Evolutionary conservation across 2,797 vertebrate genomes (phyloP).

Genomic region (Macroramphosus scolopax): DNA sequence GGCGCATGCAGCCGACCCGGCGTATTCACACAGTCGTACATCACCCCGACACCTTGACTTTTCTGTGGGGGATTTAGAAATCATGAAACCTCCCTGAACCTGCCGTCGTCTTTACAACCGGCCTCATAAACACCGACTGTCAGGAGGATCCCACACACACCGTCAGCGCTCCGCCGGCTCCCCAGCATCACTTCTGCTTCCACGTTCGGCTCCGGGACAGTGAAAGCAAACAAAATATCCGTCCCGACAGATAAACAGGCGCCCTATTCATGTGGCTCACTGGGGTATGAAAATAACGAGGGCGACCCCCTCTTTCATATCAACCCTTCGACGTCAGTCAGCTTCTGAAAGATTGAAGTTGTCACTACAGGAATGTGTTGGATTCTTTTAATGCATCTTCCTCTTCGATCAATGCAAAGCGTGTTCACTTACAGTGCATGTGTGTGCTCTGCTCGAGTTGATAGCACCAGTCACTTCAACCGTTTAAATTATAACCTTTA

Average conservation of each 20-base stretch:
- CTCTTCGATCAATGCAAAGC: not conserved
- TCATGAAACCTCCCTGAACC: conserved; percentile 26
- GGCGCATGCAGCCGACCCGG: conserved; percentile 26
- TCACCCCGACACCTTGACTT: conserved; percentile 38
- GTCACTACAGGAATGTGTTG: not conserved
- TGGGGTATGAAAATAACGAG: conserved; percentile 79
- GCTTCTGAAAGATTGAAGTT: conserved; percentile 10
- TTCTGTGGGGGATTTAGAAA: conserved; percentile 39
- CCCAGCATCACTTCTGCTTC: conserved; percentile 10
- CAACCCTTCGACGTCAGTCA: conserved; percentile 28
- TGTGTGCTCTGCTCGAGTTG: too few relatives aligned
- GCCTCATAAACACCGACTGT: conserved; percentile 29
- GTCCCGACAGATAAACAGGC: conserved; percentile 43
- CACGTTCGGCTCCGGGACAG: conserved; percentile 15
- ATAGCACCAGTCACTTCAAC: too few relatives aligned
- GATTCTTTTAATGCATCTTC: not conserved
- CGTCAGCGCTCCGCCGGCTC: not conserved
- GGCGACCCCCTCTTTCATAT: conserved; percentile 6
- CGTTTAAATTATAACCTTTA: too few relatives aligned
- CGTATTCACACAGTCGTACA: conserved; percentile 26
- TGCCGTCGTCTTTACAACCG: conserved; percentile 22
- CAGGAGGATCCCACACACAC: conserved; percentile 23
- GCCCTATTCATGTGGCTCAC: conserved; percentile 60
- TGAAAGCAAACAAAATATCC: conserved; percentile 14
- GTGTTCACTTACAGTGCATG: too few relatives aligned